phyloP scores from a whole-genome alignment of 2,797 vertebrate genomes.

The Apogon hyalosoma region DNA sequence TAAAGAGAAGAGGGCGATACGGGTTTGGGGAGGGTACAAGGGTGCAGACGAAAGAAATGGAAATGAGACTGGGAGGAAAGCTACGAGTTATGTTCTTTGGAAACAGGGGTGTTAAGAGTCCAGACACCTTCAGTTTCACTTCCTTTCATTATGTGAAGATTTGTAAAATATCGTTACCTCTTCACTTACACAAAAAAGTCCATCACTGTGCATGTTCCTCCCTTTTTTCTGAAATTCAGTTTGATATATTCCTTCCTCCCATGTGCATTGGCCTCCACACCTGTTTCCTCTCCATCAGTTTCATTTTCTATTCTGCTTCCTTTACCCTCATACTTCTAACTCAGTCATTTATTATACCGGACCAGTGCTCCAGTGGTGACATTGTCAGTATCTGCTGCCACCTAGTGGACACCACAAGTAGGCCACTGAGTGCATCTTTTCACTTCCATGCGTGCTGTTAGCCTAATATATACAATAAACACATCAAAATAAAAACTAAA shows the following conservation, averaged over 20 bases:
- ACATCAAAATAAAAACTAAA: slow-evolving; percentile 23
- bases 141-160: not conserved
- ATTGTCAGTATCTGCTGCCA: slow-evolving; percentile 67
- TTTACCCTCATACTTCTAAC: not conserved
- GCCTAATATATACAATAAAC: slow-evolving; percentile 53
- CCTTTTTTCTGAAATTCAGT: not conserved
- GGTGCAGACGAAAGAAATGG: slow-evolving; percentile 30
- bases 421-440: slow-evolving; percentile 6
- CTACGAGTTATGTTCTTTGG: slow-evolving; percentile 6
- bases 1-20: slow-evolving; percentile 34
- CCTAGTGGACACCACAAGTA: slow-evolving; percentile 61
- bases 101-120: not conserved
- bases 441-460: slow-evolving; percentile 45
- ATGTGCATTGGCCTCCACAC: slow-evolving; percentile 46
- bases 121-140: slow-evolving; percentile 8
- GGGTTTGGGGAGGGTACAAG: slow-evolving; percentile 30
- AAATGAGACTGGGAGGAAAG: slow-evolving; percentile 33
- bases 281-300: slow-evolving; percentile 66
- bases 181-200: not conserved
- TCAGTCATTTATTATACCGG: not conserved
- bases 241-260: not conserved
- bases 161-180: not conserved
- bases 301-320: slow-evolving; percentile 29
- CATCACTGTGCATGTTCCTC: not conserved
- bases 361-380: too few relatives aligned